phyloP scores from a whole-genome alignment of 1,140 invertebrate genomes.

The Drosophila bifasciata region DNA sequence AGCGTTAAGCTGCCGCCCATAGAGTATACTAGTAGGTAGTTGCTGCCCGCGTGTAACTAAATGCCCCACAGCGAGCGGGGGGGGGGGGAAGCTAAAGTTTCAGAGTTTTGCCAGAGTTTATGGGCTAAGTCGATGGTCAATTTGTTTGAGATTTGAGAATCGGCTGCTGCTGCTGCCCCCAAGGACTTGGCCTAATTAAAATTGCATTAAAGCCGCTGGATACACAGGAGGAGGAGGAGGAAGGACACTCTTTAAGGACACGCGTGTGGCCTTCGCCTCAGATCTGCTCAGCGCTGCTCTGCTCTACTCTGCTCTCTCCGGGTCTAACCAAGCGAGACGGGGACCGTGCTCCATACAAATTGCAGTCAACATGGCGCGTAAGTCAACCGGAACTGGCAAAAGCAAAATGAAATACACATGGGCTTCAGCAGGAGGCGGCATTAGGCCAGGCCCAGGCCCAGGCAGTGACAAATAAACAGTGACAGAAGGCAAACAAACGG shows the following conservation, averaged over 20 bases:
- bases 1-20: constrained; percentile 42
- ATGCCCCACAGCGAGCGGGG: constrained; percentile 16
- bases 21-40: too few relatives aligned
- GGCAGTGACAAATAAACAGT: constrained; percentile 76
- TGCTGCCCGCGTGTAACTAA: constrained; percentile 47
- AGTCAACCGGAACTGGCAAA: constrained; percentile 79
- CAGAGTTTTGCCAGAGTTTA: constrained; percentile 49
- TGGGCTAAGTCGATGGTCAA: constrained; percentile 73
- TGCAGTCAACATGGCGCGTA: constrained; percentile 79
- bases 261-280: constrained; percentile 63
- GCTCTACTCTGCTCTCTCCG: constrained; percentile 5
- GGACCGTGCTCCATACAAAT: constrained; percentile 71
- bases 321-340: constrained; percentile 71
- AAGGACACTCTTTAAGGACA: constrained; percentile 25
- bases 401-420: constrained; percentile 81
- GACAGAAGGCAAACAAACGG: constrained; percentile 58
- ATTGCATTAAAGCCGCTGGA: constrained; percentile 68
- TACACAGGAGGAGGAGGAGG: constrained; percentile 8
- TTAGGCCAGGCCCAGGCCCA: constrained; percentile 20
- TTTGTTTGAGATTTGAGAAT: constrained; percentile 78
- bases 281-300: constrained; percentile 6
- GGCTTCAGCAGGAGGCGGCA: constrained; percentile 52
- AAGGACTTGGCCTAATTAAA: constrained; percentile 73
- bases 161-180: constrained; percentile 42
- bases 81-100: constrained; percentile 46